Evolutionary conservation across 2,113 vertebrate species (phyloP).

Genomic region (Theropithecus gelada): DNA sequence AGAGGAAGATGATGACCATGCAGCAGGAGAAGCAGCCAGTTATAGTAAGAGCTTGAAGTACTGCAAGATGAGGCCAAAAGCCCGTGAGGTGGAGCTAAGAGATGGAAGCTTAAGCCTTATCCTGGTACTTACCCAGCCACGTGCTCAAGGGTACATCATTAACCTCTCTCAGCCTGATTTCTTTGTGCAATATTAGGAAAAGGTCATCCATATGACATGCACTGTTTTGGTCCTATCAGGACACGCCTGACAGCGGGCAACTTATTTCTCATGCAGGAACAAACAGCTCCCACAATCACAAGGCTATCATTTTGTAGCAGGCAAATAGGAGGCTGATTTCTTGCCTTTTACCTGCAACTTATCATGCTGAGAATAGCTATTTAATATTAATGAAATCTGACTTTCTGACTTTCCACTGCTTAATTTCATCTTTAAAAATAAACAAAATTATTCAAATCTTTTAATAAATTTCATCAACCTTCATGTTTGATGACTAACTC

Average conservation of each 20-base stretch:
- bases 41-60: too few relatives aligned
- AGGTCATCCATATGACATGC: fast-evolving
- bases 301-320: not conserved
- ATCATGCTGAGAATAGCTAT: not conserved
- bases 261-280: not conserved
- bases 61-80: not conserved
- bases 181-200: not conserved
- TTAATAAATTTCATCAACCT: not conserved
- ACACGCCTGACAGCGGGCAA: fast-evolving
- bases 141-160: not conserved
- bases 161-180: not conserved
- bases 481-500: not conserved
- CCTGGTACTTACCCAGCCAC: not conserved
- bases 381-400: not conserved
- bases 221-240: not conserved
- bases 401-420: not conserved
- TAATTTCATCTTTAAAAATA: constrained; percentile 38
- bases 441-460: constrained; percentile 1
- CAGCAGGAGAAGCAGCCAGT: not conserved
- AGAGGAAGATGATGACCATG: not conserved
- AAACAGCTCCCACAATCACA: not conserved
- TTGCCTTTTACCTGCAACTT: not conserved
- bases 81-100: not conserved
- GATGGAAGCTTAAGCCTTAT: not conserved
- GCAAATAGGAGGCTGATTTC: not conserved